A percentile compares a stretch with the other conserved stretches of the same genome.
Evolutionary conservation across 2,797 vertebrate species (phyloP).

Genomic region (Phoeniculus purpureus): DNA sequence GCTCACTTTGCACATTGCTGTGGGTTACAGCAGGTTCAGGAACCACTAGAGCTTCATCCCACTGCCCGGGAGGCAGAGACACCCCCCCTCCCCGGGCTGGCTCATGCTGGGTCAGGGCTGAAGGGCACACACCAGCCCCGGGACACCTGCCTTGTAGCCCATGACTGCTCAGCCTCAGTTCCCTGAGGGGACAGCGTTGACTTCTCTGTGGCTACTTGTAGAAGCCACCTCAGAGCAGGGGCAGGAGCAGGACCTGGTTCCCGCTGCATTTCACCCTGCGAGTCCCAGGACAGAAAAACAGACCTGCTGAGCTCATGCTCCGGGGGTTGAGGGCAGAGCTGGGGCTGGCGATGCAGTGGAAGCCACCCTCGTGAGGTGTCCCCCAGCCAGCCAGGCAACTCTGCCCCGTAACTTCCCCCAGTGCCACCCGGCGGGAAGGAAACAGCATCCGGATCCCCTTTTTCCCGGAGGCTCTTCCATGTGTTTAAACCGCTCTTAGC

Average conservation of each 20-base stretch:
- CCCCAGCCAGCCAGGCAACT: neutral
- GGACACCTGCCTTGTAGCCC: neutral
- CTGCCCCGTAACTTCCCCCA: no score
- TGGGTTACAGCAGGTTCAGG: neutral
- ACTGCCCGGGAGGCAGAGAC: neutral
- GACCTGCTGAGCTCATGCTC: no score
- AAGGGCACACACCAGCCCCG: fast-evolving
- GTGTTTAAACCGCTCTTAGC: neutral
- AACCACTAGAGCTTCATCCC: fast-evolving
- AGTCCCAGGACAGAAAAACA: no score
- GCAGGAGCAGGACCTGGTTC: neutral
- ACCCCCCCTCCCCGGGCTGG: neutral
- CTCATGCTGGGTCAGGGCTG: fast-evolving
- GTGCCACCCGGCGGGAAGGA: no score
- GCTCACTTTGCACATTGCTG: neutral
- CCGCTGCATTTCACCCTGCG: neutral
- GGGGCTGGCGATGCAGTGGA: neutral
- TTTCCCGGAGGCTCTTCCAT: neutral
- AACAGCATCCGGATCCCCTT: neutral
- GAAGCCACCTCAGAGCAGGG: neutral
- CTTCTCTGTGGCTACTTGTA: neutral
- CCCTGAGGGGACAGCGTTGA: neutral
- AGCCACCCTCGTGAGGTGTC: neutral
- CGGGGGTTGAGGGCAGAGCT: neutral
- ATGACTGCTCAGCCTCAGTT: neutral